phyloP scores from a whole-genome alignment of 2,797 vertebrate species.

The Poecilia velifera region DNA sequence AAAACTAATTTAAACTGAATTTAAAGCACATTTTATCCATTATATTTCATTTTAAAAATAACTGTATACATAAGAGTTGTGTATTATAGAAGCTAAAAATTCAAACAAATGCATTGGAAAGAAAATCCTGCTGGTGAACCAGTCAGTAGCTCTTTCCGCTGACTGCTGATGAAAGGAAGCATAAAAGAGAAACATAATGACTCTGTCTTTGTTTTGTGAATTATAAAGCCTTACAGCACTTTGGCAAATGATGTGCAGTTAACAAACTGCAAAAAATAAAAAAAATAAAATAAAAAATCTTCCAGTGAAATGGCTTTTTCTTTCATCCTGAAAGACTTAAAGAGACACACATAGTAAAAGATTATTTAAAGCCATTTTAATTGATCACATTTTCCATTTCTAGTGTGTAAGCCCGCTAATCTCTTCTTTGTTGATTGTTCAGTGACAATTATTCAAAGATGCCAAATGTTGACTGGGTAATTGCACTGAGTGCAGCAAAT shows the following conservation, averaged over 20 bases:
- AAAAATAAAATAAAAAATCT: not conserved
- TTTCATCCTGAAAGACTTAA: not conserved
- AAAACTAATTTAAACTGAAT: not conserved
- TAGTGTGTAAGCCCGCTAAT: not conserved
- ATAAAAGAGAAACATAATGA: conserved; percentile 1
- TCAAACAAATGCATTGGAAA: not conserved
- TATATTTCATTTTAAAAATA: not conserved
- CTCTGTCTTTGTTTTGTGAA: conserved; percentile 5
- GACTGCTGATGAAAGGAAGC: conserved; percentile 16
- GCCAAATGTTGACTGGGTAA: conserved; percentile 24
- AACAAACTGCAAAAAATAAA: conserved; percentile 2
- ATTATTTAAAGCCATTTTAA: not conserved
- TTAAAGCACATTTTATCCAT: not conserved
- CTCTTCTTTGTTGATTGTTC: conserved; percentile 21
- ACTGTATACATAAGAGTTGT: not conserved
- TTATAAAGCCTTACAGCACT: conserved; percentile 1
- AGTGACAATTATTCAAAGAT: conserved; percentile 16
- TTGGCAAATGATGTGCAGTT: not conserved
- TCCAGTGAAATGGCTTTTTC: conserved; percentile 6
- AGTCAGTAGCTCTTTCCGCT: conserved; percentile 11
- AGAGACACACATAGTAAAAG: not conserved
- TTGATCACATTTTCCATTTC: not conserved
- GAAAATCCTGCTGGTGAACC: not conserved
- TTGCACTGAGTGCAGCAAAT: conserved; percentile 19
- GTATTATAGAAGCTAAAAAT: not conserved